Evolutionary conservation across 2,888 invertebrate genomes (phyloP).

Genomic region (Agrenia bidenticulata): DNA sequence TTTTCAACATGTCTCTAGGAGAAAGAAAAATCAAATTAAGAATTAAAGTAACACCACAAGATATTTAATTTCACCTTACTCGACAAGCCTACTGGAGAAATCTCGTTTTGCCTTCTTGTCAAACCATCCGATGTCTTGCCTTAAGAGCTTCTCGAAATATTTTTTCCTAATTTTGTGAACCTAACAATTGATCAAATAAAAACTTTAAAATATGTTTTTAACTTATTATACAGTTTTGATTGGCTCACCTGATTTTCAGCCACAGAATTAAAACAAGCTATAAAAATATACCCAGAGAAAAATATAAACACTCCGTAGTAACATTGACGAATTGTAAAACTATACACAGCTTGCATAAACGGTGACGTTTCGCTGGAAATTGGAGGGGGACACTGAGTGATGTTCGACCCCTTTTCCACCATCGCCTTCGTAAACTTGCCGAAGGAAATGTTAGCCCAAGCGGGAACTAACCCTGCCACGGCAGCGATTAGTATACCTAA

Average conservation of each 20-base stretch:
- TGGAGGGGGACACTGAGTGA: conserved; percentile 33
- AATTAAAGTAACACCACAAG: background rate
- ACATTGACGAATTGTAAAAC: conserved; percentile 35
- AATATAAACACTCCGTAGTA: conserved; percentile 31
- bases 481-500: conserved; percentile 16
- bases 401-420: conserved; percentile 37
- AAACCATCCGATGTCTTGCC: conserved; percentile 57
- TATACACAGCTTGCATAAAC: conserved; percentile 45
- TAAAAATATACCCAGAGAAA: conserved; percentile 41
- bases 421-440: conserved; percentile 45
- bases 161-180: conserved; percentile 54
- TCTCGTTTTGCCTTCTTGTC: conserved; percentile 58
- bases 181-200: conserved; percentile 17
- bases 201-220: conserved; percentile 11
- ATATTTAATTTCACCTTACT: conserved; percentile 55
- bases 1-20: conserved; percentile 60
- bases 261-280: conserved; percentile 42
- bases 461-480: conserved; percentile 21
- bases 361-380: conserved; percentile 27
- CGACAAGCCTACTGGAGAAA: conserved; percentile 58
- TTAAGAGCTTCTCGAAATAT: conserved; percentile 55
- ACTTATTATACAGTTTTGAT: background rate
- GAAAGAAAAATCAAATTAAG: conserved; percentile 33
- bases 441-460: conserved; percentile 37
- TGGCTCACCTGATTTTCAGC: conserved; percentile 45